A percentile compares a stretch with the other conserved stretches of the same genome.
Evolutionary conservation across 2,113 vertebrate species (phyloP).

Genomic region (Delphinapterus leucas): DNA sequence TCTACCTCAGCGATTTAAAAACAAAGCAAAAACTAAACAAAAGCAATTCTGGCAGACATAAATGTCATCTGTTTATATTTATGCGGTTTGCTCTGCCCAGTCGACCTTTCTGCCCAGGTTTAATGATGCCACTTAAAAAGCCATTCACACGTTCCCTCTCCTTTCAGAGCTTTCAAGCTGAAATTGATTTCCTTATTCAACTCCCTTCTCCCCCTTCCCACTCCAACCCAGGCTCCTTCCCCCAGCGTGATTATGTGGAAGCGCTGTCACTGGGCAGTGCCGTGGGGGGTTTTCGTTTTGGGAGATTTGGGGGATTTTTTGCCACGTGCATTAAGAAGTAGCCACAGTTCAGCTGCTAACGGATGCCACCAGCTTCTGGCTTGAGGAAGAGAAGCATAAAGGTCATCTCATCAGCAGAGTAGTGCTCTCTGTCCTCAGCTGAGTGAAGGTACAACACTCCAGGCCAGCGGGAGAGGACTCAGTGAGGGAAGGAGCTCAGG

Average conservation of each 20-base stretch:
- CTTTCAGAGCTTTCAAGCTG: constrained; percentile 68
- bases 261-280: constrained; percentile 35
- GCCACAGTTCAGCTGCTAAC: constrained; percentile 61
- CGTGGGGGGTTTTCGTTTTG: neutral
- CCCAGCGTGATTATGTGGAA: constrained; percentile 33
- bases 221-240: neutral
- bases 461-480: constrained; percentile 33
- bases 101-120: constrained; percentile 74
- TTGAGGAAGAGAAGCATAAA: constrained; percentile 71
- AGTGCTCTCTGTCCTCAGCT: constrained; percentile 48
- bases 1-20: constrained; percentile 44
- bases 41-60: constrained; percentile 68
- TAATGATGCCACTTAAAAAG: constrained; percentile 79
- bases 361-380: constrained; percentile 70
- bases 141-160: constrained; percentile 64
- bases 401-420: constrained; percentile 61
- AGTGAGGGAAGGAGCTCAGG: neutral
- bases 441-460: constrained; percentile 66
- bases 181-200: constrained; percentile 73
- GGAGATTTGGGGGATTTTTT: neutral
- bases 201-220: neutral
- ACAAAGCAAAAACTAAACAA: constrained; percentile 11
- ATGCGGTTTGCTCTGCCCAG: constrained; percentile 70
- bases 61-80: constrained; percentile 77
- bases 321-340: constrained; percentile 64